Base-by-base conservation (phyloP, 2,888 invertebrate species). In the Oscheius myriophilus region DNA sequence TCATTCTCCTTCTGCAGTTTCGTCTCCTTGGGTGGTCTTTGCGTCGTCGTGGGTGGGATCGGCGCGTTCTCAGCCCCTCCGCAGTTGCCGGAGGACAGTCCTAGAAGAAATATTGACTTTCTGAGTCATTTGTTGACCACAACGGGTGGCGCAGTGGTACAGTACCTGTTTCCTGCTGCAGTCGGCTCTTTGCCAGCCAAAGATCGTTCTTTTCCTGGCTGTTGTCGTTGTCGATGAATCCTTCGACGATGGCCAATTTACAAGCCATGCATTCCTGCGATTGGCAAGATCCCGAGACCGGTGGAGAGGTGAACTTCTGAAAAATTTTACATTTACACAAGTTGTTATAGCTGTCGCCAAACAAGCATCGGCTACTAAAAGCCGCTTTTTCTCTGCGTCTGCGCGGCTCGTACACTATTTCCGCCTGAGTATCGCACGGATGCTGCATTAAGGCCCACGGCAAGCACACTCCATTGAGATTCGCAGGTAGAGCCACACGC, bases 161-260 rank as follows among this genome's bases (percentile, higher is more conserved):
- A 39, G 39, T n/a, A 61, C 61, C 61, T 23, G 61, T 61, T 39
- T 61, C 61, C 11, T 49, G 25, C 21, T 61, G 33, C 18, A 61
- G 21, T 2, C 46, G 46, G 26, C 46, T 49, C 46, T 49, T 61
- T 11, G 61, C 33, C 18, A 45, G 26, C 61, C 46, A 61, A 26
- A 61, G 49, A 42, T 42, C 23, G 18, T 63, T 52, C 2, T 46
- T 23, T n/a, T 45, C 46, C 16, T 43, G 42, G 16, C 54, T 42
- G 6, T 12, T 33, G 0, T 71, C 63, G 61, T 69, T 69, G 21
- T 63, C 69, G 26, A 73, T 18, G 49, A 75, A 74, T 11, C 76
- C 76, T 49, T 77, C 70, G 25, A 78, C 52, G 41, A 78, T 67
- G 33, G 70, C 51, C 67, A 79, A 68, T 67, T 79, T 79, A 63